These are phyloP conservation scores for Apomyelois bistriatella DNA, from an alignment of 2,888 invertebrate genomes.

Conservation along the genomic window DNA sequence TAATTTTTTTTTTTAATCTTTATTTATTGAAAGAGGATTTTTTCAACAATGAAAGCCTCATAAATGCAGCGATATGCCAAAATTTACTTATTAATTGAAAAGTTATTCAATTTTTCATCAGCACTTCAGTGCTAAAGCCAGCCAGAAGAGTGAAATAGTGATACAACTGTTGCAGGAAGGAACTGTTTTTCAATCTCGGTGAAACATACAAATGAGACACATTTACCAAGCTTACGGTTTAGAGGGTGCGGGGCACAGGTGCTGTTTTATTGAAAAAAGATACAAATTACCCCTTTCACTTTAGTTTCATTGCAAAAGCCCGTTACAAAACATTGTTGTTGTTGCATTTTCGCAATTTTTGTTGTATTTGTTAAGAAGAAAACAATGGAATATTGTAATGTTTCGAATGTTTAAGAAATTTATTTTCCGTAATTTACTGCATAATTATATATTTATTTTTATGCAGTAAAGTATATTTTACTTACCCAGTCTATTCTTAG, in stretches of 20 bases:
- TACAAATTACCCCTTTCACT: conserved; percentile 70
- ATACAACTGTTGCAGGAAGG: conserved; percentile 55
- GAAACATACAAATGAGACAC: conserved; percentile 61
- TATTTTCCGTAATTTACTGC: no score
- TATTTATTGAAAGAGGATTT: no score
- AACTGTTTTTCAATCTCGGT: conserved; percentile 75
- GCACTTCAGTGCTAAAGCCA: conserved; percentile 4
- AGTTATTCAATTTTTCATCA: not conserved
- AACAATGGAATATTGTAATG: no score
- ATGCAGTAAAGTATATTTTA: no score
- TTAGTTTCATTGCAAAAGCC: conserved; percentile 54
- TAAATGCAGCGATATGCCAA: no score
- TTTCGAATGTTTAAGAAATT: no score
- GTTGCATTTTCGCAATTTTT: not conserved
- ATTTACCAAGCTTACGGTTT: conserved; percentile 72
- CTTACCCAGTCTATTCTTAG: no score
- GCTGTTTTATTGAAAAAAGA: conserved; percentile 77
- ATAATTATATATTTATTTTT: no score
- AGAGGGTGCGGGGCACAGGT: conserved; percentile 65
- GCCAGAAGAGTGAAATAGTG: conserved; percentile 26
- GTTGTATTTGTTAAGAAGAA: not conserved
- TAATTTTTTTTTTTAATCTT: no score
- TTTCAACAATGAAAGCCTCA: no score
- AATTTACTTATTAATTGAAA: no score
- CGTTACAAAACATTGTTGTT: conserved; percentile 26